Percentiles rank a stretch among this genome's conserved stretches.
phyloP scores from a whole-genome alignment of 2,797 vertebrate genomes.

The Vireo griseus region DNA sequence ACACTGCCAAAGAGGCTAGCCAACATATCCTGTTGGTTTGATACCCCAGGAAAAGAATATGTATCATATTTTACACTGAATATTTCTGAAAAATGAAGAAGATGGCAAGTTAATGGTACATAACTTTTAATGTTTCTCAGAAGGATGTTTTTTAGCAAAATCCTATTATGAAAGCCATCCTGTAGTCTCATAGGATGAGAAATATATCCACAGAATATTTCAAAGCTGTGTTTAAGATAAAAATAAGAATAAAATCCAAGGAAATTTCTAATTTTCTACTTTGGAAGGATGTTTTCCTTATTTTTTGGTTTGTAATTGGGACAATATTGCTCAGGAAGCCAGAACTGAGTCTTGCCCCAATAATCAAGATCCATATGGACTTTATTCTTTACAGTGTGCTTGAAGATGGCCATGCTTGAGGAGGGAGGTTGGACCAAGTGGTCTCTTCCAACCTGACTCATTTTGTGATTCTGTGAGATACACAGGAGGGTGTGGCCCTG shows the following conservation, averaged over 20 bases:
- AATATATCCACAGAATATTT: constrained; percentile 37
- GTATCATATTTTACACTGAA: background rate
- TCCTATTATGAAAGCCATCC: constrained; percentile 29
- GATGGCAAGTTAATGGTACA: background rate
- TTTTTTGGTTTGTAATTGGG: background rate
- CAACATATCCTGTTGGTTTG: background rate
- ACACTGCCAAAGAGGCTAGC: constrained; percentile 43
- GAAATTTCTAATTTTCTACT: background rate
- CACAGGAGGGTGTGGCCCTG: background rate
- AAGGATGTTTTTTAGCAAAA: constrained; percentile 18
- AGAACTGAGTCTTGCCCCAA: background rate
- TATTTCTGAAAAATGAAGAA: constrained; percentile 6
- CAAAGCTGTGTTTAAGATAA: background rate
- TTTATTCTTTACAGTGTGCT: background rate
- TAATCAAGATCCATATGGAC: background rate
- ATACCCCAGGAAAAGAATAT: background rate
- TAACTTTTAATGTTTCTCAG: constrained; percentile 48
- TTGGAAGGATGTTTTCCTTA: background rate
- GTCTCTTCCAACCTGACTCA: background rate
- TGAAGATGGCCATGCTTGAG: background rate
- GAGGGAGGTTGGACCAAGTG: background rate
- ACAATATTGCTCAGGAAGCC: background rate
- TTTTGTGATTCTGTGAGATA: background rate
- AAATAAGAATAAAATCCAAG: background rate
- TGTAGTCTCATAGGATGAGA: constrained; percentile 44